Conservation (phyloP, 2,888 invertebrate species). For the Plagodis pulveraria region DNA sequence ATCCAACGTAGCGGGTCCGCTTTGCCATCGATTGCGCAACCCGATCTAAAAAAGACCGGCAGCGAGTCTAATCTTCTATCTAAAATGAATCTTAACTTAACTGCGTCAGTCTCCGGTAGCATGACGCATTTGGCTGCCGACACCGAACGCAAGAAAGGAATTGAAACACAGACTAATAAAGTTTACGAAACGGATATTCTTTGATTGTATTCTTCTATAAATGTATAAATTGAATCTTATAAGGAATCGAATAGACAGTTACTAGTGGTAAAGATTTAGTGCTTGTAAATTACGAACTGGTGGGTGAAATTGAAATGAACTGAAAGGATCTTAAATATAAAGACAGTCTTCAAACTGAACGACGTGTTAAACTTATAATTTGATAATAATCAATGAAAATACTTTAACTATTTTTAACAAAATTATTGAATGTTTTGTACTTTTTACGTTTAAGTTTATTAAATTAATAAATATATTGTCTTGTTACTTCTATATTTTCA, state of each 20-base stretch:
- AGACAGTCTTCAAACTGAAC: too few relatives aligned
- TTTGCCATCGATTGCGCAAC: constrained; percentile 86
- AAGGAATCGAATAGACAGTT: neutral
- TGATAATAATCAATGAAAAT: too few relatives aligned
- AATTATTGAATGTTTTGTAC: too few relatives aligned
- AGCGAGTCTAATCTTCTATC: constrained; percentile 94
- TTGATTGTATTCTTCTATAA: constrained; percentile 78
- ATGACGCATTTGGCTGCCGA: constrained; percentile 70
- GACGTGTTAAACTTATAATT: too few relatives aligned
- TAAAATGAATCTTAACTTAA: constrained; percentile 91
- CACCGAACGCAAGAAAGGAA: constrained; percentile 39
- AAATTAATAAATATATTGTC: too few relatives aligned
- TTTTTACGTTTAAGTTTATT: too few relatives aligned
- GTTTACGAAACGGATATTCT: constrained; percentile 97
- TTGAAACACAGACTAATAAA: constrained; percentile 84
- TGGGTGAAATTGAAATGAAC: too few relatives aligned
- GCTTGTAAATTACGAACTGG: too few relatives aligned
- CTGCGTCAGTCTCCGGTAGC: constrained; percentile 68
- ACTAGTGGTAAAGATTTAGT: neutral
- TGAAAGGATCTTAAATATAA: too few relatives aligned
- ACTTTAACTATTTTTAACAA: too few relatives aligned
- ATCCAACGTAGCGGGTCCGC: constrained; percentile 91
- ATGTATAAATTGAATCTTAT: neutral
- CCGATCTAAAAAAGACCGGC: constrained; percentile 93
- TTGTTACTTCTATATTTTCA: too few relatives aligned